A percentile compares a stretch with the other conserved stretches of the same genome.
Conservation (phyloP, 2,888 invertebrate species). For the Cheilosia vulpina region DNA sequence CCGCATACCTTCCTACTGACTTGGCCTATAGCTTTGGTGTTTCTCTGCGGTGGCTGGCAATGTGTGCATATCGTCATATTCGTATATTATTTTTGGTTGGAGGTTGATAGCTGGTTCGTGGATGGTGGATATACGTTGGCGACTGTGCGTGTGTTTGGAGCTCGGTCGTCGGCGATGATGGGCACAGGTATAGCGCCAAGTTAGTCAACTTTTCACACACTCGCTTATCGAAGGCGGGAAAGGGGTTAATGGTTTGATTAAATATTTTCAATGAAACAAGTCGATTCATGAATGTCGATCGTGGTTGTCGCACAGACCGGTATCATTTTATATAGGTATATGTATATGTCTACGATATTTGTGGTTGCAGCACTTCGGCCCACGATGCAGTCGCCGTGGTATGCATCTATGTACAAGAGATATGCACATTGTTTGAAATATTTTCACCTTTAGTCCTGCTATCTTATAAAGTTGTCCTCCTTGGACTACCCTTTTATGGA, state of each 20-base stretch:
- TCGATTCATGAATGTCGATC: constrained; percentile 54
- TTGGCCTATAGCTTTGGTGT: constrained; percentile 29
- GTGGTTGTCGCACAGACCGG: constrained; percentile 25
- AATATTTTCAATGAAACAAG: constrained; percentile 58
- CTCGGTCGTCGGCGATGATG: constrained; percentile 28
- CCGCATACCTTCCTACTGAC: constrained; percentile 50
- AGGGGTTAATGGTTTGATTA: constrained; percentile 47
- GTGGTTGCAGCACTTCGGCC: constrained; percentile 25
- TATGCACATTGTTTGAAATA: constrained; percentile 19
- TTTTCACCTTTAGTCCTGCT: constrained; percentile 9
- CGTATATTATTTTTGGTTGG: constrained; percentile 38
- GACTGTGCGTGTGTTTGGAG: constrained; percentile 28
- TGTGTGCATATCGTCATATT: background rate
- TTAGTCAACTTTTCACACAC: constrained; percentile 61
- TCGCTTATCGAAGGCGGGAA: constrained; percentile 13
- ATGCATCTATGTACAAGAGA: background rate
- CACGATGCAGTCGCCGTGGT: background rate
- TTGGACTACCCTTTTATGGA: background rate
- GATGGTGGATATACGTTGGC: background rate
- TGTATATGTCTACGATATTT: constrained; percentile 5
- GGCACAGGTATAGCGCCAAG: constrained; percentile 50
- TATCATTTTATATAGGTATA: constrained; percentile 2
- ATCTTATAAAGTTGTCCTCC: background rate
- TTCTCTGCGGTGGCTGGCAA: constrained; percentile 2
- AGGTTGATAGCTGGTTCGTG: constrained; percentile 20